Evolutionary conservation across 2,888 invertebrate genomes (phyloP).

Genomic region (Therioaphis trifolii): DNA sequence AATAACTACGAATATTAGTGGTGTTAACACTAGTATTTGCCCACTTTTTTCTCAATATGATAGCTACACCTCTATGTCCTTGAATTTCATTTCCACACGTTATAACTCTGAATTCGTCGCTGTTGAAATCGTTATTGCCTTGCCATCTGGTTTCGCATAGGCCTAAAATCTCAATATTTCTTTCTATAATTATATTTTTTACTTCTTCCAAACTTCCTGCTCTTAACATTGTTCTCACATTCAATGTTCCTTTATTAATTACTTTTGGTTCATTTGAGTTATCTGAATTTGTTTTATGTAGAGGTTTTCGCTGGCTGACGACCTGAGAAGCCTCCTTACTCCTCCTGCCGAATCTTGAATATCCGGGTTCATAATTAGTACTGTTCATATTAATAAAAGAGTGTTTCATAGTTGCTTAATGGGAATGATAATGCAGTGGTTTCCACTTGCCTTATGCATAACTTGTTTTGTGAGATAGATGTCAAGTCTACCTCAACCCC

Average conservation of each 20-base stretch:
- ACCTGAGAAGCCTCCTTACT: slow-evolving; percentile 6
- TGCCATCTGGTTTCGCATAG: slow-evolving; percentile 39
- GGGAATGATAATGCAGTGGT: slow-evolving; percentile 41
- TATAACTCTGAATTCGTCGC: slow-evolving; percentile 23
- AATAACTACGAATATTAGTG: too few species aligned
- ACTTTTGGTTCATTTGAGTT: slow-evolving; percentile 5
- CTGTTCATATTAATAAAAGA: background rate
- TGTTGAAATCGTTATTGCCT: slow-evolving; percentile 27
- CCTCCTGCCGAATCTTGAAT: slow-evolving; percentile 13
- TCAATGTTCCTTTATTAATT: slow-evolving; percentile 27
- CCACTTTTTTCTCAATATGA: background rate
- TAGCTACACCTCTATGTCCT: slow-evolving; percentile 1
- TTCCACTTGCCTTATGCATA: slow-evolving; percentile 32
- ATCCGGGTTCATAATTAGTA: background rate
- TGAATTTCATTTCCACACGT: slow-evolving; percentile 19
- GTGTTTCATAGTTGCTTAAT: slow-evolving; percentile 10
- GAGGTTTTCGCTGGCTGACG: background rate
- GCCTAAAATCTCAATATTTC: slow-evolving; percentile 1
- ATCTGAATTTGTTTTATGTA: slow-evolving; percentile 15
- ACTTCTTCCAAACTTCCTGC: slow-evolving; percentile 23
- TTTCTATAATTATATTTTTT: slow-evolving; percentile 16
- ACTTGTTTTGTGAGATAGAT: background rate
- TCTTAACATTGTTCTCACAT: slow-evolving; percentile 29
- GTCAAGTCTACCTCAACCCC: background rate
- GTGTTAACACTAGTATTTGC: background rate